Evolutionary conservation across 1,140 invertebrate species (phyloP).

Genomic region (Drosophila mauritiana): DNA sequence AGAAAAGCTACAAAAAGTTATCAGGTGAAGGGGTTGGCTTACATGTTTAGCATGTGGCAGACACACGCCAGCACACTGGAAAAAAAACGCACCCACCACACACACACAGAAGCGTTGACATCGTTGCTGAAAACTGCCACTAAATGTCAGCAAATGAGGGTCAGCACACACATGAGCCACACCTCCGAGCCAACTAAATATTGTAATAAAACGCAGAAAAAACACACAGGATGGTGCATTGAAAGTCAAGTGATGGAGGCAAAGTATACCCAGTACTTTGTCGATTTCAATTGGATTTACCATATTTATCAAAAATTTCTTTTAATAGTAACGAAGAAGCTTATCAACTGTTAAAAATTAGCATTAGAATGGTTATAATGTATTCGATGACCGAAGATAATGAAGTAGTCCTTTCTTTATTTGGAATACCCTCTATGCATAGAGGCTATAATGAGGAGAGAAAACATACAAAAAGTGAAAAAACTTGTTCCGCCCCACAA

Average conservation of each 20-base stretch:
- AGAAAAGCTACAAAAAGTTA: conserved; percentile 13
- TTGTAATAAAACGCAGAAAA: conserved; percentile 31
- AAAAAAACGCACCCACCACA: conserved; percentile 4
- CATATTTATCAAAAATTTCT: background rate
- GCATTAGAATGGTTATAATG: too few relatives aligned
- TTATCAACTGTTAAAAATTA: too few relatives aligned
- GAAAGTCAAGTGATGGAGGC: conserved; percentile 9
- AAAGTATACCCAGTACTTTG: background rate
- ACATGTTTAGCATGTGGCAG: conserved; percentile 52
- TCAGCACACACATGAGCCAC: conserved; percentile 51
- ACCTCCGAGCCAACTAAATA: conserved; percentile 38
- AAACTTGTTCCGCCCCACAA: conserved; percentile 6
- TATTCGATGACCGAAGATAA: too few relatives aligned
- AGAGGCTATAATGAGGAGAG: conserved; percentile 13
- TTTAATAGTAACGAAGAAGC: background rate
- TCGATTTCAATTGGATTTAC: background rate
- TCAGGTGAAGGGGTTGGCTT: conserved; percentile 19
- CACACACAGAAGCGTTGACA: conserved; percentile 36
- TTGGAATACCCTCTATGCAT: background rate
- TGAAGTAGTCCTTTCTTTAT: background rate
- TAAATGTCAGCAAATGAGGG: conserved; percentile 82
- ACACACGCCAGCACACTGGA: conserved; percentile 13
- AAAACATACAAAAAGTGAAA: conserved; percentile 42
- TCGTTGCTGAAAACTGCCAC: conserved; percentile 58
- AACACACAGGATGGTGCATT: background rate